Conservation (phyloP, 2,113 vertebrate genomes). For the Seriola aureovittata region DNA sequence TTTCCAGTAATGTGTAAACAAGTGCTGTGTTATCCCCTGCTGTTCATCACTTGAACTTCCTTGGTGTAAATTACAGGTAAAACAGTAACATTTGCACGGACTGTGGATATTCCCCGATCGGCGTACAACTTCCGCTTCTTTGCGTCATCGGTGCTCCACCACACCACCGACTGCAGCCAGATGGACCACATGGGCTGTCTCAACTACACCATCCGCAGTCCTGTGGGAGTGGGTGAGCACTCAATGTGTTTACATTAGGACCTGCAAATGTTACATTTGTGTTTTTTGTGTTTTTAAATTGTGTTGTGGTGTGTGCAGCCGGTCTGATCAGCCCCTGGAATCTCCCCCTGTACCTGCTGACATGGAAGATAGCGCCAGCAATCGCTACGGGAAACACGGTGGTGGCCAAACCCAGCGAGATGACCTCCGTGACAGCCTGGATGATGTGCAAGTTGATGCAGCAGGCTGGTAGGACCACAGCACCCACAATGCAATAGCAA, state of each 20-base stretch:
- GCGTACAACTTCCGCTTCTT: slow-evolving; percentile 96
- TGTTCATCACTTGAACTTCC: background rate
- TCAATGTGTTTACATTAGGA: background rate
- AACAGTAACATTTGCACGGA: slow-evolving; percentile 89
- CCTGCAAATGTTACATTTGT: background rate
- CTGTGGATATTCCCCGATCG: slow-evolving; percentile 91
- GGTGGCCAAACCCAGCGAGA: slow-evolving; percentile 97
- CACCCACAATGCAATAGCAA: slow-evolving; percentile 18
- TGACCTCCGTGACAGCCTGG: slow-evolving; percentile 98
- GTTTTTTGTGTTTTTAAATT: background rate
- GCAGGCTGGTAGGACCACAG: slow-evolving; percentile 88
- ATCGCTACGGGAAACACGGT: slow-evolving; percentile 94
- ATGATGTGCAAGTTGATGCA: slow-evolving; percentile 95
- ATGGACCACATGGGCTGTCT: slow-evolving; percentile 90
- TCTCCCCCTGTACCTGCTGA: slow-evolving; percentile 94
- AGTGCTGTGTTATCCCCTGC: background rate
- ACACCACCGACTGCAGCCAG: slow-evolving; percentile 89
- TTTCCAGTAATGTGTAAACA: background rate
- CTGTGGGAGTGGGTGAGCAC: slow-evolving; percentile 92
- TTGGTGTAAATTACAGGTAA: slow-evolving; percentile 86
- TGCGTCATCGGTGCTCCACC: slow-evolving; percentile 91
- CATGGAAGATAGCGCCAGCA: slow-evolving; percentile 98
- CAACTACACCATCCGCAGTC: slow-evolving; percentile 91
- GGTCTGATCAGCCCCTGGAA: slow-evolving; percentile 99
- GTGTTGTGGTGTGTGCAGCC: slow-evolving; percentile 83